A percentile compares a stretch with the other conserved stretches of the same genome.
phyloP scores from a whole-genome alignment of 2,113 vertebrate species.

The Pangasianodon gigas region DNA sequence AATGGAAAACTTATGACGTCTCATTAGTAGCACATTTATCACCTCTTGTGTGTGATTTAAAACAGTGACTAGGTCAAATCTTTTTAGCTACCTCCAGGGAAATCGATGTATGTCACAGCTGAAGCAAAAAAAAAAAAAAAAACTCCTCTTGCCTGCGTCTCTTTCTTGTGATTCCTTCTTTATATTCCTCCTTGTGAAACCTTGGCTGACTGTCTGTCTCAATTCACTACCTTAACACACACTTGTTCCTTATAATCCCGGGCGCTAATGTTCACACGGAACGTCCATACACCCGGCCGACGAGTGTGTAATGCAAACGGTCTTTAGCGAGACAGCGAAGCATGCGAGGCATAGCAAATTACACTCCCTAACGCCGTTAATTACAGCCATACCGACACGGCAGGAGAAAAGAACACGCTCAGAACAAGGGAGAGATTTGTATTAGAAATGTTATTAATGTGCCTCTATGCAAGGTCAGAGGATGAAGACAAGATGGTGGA shows the following conservation, averaged over 20 bases:
- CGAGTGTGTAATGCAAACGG: slow-evolving; percentile 70
- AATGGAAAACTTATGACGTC: slow-evolving; percentile 70
- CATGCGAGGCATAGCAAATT: slow-evolving; percentile 68
- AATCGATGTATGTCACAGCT: slow-evolving; percentile 79
- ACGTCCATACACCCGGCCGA: slow-evolving; percentile 26
- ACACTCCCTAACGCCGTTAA: slow-evolving; percentile 70
- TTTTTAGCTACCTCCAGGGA: slow-evolving; percentile 80
- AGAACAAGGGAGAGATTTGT: slow-evolving; percentile 73
- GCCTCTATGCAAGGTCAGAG: slow-evolving; percentile 71
- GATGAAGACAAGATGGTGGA: slow-evolving; percentile 57
- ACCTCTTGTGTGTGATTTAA: slow-evolving; percentile 80
- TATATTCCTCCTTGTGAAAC: slow-evolving; percentile 68
- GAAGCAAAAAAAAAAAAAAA: slow-evolving; percentile 51
- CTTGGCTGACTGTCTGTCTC: slow-evolving; percentile 71
- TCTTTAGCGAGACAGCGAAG: slow-evolving; percentile 70
- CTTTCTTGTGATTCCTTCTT: slow-evolving; percentile 65
- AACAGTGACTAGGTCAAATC: slow-evolving; percentile 82
- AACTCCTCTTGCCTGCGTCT: slow-evolving; percentile 63
- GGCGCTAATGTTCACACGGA: slow-evolving; percentile 62
- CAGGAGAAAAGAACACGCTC: slow-evolving; percentile 60
- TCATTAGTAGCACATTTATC: slow-evolving; percentile 82
- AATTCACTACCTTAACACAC: slow-evolving; percentile 73
- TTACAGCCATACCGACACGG: slow-evolving; percentile 66
- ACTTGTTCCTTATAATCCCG: slow-evolving; percentile 73
- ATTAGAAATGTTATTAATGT: slow-evolving; percentile 79